Evolutionary conservation across 2,888 invertebrate genomes (phyloP), one percentile per base, ranked within the genome.

Genomic region (Hedya salicella): DNA sequence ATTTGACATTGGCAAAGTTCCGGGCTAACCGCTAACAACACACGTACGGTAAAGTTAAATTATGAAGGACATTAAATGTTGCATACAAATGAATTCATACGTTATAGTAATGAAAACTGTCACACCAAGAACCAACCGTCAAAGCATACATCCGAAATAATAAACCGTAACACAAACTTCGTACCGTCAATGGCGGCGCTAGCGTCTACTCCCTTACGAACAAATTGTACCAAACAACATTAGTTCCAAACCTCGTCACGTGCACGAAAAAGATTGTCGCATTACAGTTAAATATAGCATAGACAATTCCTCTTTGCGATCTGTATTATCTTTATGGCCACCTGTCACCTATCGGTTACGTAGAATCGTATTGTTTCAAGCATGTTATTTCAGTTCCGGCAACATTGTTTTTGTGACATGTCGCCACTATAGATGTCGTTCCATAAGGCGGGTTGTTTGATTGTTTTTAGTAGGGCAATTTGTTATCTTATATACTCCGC

Each of bases 281-380:
- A 44, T 44, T 44, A 44, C 6, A 62, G 52, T 53, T 62, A 62
- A 53, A 62, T 62, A 44, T 62, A 62, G 62, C 52, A 44, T 53
- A 53, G 36, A 53, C 52, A 44, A 53, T 62, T 53, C 44, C 44
- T 62, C 44, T 53, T 25, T 62, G 62, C 44, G 25, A 52, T 62
- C 39, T 46, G 42, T 62, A 44, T 9, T 17, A 53, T 62, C 62
- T 62, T 54, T 54, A 62, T 62, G 48, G 17, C 53, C 54, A 62
- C 62, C 62, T 54, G 62, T 62, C 62, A 62, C 25, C 19, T 61
- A 61, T 42, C 13, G 16, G 19, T 53, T 19, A 56, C 14, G 42
- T 14, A 25, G n/a, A 30, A 42, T 21, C n/a, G 19, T 19, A 52
- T 16, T 46, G 32, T 52, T 61, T 32, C 16, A n/a, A n/a, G n/a